Percentiles rank a stretch among this genome's conserved stretches.
These are phyloP conservation scores for Gorsachius goisagi DNA, from an alignment of 2,113 vertebrate species.

Conservation along the genomic window DNA sequence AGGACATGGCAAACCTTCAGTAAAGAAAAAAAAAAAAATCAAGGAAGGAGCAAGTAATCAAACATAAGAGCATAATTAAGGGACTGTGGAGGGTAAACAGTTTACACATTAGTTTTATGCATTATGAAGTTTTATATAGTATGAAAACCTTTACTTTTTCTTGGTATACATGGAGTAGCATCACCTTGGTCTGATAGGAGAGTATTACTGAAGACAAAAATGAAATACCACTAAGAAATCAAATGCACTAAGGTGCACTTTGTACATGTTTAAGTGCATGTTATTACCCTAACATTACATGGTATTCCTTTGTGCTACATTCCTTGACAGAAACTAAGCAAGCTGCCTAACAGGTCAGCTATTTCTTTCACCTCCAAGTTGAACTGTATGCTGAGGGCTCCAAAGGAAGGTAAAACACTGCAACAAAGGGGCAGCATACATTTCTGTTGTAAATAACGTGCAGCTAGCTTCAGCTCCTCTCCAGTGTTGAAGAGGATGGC, in stretches of 20 bases:
- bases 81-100: background rate
- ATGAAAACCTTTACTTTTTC: background rate
- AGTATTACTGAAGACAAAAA: background rate
- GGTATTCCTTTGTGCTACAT: background rate
- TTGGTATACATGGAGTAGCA: background rate
- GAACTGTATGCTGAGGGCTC: background rate
- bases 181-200: fast-evolving
- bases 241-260: background rate
- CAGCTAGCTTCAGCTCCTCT: background rate
- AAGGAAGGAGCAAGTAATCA: background rate
- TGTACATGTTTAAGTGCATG: background rate
- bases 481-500: background rate
- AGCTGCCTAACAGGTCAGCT: background rate
- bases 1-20: background rate
- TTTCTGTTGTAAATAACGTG: background rate
- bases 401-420: background rate
- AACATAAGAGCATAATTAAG: background rate
- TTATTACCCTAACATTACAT: background rate
- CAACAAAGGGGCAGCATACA: background rate
- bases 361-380: background rate
- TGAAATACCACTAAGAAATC: background rate
- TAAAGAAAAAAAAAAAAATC: background rate
- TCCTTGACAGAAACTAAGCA: background rate
- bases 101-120: background rate
- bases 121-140: background rate